Base-by-base conservation (phyloP, 2,113 vertebrate genomes). In the Hystrix cristata region DNA sequence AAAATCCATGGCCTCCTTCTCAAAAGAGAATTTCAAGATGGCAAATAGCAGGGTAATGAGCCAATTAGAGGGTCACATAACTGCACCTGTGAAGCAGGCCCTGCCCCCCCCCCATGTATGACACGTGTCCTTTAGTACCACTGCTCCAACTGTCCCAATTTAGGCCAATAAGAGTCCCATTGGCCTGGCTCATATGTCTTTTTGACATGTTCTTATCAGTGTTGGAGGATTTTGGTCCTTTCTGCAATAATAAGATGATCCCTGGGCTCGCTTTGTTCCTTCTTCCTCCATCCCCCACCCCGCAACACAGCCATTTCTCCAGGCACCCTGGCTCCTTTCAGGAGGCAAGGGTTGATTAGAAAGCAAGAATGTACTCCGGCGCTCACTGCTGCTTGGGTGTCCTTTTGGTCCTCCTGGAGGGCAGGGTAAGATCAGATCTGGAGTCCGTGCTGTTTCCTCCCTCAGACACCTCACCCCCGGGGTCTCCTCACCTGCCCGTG, bases 81-180 rank as follows among this genome's bases (percentile, higher is more conserved):
- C 16, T 0, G 27, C 0, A 0, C 46, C 29, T 7, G 1, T 0
- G 18, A 53, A 0, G 57, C 55, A 2, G 0, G 12, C 31, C 29
- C 38, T 0, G 12, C 31, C 29, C 38, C 7, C 7, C 4, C 57
- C 57, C 2, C 3, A 51, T 1, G 46, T 51, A 18, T 15, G 29
- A 3, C 7, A 4, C 5, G 5, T 13, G 7, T 23, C 65, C 46
- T 27, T 46, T 31, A 27, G 16, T 0, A 0, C 48, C 67, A 2
- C 72, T 38, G 31, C 71, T 83, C 59, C 43, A 23, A 9, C 38
- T 0, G 34, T 29, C 65, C 59, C 38, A 57, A 14, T 4, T 0
- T 0, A 11, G 65, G 76, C 85, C 23, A 21, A 5, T 0, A 11
- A 38, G 7, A 14, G 16, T n/a, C 31, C 53, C 53, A 14, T 0